A percentile compares a stretch with the other conserved stretches of the same genome.
Conservation (phyloP, 2,797 vertebrate genomes). For the Odontamblyopus rebecca region DNA sequence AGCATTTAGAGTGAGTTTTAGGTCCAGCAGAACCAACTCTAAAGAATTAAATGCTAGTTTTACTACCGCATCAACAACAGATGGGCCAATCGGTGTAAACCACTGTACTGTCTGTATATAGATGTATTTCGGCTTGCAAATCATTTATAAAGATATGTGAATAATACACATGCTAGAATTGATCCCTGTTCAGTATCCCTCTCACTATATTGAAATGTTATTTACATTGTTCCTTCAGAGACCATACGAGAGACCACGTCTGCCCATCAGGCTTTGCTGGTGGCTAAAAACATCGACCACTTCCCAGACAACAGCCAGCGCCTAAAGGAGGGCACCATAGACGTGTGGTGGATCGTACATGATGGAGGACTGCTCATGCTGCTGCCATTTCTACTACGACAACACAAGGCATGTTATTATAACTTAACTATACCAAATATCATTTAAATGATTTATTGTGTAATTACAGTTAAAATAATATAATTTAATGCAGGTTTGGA, state of each 20-base stretch:
- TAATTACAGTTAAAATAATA: neutral
- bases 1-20: too few relatives aligned
- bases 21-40: too few relatives aligned
- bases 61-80: too few relatives aligned
- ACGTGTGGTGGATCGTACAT: constrained; percentile 98
- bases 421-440: neutral
- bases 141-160: too few relatives aligned
- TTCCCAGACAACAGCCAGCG: constrained; percentile 90
- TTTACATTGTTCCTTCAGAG: constrained; percentile 71
- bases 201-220: neutral
- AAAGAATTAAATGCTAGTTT: too few relatives aligned
- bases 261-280: constrained; percentile 90
- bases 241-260: constrained; percentile 91
- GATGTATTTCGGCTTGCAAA: too few relatives aligned
- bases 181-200: too few relatives aligned
- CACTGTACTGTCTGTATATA: too few relatives aligned
- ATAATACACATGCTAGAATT: too few relatives aligned
- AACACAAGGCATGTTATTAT: constrained; percentile 85
- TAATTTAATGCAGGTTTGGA: constrained; percentile 85
- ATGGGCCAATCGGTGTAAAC: too few relatives aligned
- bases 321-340: constrained; percentile 86
- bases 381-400: constrained; percentile 90
- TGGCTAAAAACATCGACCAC: constrained; percentile 91
- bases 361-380: constrained; percentile 96
- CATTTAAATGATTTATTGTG: too few relatives aligned